Conservation (phyloP, 2,888 invertebrate species). For the Plagiodera versicolora region DNA sequence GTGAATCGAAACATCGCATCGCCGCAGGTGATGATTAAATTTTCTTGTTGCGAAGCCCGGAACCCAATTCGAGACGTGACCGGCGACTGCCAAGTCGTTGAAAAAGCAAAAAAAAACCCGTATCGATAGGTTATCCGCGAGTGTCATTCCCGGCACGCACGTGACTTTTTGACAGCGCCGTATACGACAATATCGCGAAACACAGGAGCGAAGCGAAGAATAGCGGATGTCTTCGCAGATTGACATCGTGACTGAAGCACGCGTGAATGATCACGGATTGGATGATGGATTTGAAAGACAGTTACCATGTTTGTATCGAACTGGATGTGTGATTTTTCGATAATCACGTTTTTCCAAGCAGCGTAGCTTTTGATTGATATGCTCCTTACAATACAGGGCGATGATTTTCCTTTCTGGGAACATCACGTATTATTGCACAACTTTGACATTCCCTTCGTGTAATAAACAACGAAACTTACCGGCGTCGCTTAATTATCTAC, state of each 20-base stretch:
- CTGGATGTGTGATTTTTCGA: no score
- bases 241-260: slow-evolving; percentile 15
- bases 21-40: slow-evolving; percentile 28
- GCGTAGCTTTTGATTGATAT: no score
- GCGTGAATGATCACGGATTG: slow-evolving; percentile 12
- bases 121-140: slow-evolving; percentile 27
- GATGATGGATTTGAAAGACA: no score
- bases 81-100: slow-evolving; percentile 1
- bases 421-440: no score
- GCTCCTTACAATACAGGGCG: no score
- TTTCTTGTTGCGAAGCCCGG: slow-evolving; percentile 22
- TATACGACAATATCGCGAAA: slow-evolving; percentile 25
- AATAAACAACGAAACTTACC: no score
- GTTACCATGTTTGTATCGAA: no score
- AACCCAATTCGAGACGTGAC: slow-evolving; percentile 28
- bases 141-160: slow-evolving; percentile 23
- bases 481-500: no score
- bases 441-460: no score
- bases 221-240: slow-evolving; percentile 19
- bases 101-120: no score
- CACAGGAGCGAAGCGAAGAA: slow-evolving; percentile 12
- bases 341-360: no score
- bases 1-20: background rate
- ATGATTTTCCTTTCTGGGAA: no score
- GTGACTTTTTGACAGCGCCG: slow-evolving; percentile 21